phyloP scores from a whole-genome alignment of 2,888 invertebrate genomes.

The Troilus luridus region DNA sequence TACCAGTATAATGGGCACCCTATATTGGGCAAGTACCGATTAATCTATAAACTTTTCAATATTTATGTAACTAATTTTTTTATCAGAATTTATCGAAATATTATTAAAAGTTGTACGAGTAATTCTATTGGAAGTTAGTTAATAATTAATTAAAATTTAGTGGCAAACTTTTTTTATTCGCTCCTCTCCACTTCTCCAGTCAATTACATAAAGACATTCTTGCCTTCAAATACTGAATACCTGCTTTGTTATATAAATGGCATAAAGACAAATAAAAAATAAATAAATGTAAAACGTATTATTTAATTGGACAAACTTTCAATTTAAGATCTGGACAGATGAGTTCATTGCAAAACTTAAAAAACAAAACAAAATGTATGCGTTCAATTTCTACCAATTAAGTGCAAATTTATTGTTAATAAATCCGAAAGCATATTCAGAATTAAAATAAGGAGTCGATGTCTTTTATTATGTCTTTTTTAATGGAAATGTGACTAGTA shows the following conservation, averaged over 20 bases:
- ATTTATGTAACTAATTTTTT: too few relatives aligned
- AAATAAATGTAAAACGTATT: not conserved
- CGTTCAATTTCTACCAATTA: not conserved
- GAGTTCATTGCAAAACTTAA: not conserved
- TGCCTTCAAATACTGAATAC: not conserved
- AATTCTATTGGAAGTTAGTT: too few relatives aligned
- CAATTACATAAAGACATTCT: not conserved
- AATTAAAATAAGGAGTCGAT: not conserved
- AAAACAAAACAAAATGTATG: too few relatives aligned
- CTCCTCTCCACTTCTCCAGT: too few relatives aligned
- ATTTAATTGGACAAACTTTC: not conserved
- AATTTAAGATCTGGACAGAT: not conserved
- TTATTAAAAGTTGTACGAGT: too few relatives aligned
- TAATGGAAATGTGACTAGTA: not conserved
- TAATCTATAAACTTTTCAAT: too few relatives aligned
- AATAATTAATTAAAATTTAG: too few relatives aligned
- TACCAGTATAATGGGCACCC: too few relatives aligned
- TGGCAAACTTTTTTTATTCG: too few relatives aligned
- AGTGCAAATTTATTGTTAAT: not conserved
- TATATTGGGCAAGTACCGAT: too few relatives aligned
- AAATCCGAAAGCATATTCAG: too few relatives aligned
- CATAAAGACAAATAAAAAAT: not conserved
- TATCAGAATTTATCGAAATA: too few relatives aligned
- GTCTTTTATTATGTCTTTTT: not conserved
- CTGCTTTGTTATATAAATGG: not conserved